Base-by-base conservation (phyloP, 2,797 vertebrate species). In the Rhinoraja longicauda region DNA sequence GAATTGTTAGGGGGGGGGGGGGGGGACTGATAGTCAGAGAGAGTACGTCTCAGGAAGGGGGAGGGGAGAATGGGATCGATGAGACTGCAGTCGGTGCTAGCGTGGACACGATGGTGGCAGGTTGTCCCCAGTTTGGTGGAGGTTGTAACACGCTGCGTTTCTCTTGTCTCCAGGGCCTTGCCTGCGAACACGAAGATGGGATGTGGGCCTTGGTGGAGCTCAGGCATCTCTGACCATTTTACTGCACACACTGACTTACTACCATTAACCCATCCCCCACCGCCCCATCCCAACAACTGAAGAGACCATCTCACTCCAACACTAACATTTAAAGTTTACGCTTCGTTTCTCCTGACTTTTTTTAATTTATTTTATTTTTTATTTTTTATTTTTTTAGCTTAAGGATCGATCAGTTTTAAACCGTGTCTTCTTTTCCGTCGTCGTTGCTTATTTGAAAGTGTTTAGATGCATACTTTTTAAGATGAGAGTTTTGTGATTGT, bases 321-420 rank as follows among this genome's bases (percentile, higher is more conserved):
- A 97, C 96, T 97, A 97, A 97, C 95, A 94, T 93, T 94, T 75
- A 92, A 92, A 53, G 90, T 92, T 92, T 94, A 94, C 95, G 96
- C 96, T 96, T 97, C 96, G 96, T 97, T 97, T 97, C 96, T 95
- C 94, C 97, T 97, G 96, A 94, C 94, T 93, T 92, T 73, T 91
- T 93, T 94, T 90, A 70, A 72, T 75, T 92, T 92, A 75, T 75
- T 92, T 92, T 91, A 73, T 91, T 39, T 45, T 91, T 91, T 75
- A 73, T 86, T n/a, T 88, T 72, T n/a, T n/a, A n/a, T n/a, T 32
- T 84, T 92, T 92, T 75, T 92, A 92, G 64, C 90, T 92, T 88
- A 53, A 72, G 15, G 90, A 92, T 92, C 36, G 70, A 72, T 73
- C 70, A 92, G 70, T 92, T 92, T 92, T 92, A 93, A 93, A 75